Percentiles rank a stretch among this genome's conserved stretches.
These are phyloP conservation scores for Caenorhabditis parvicauda DNA, from an alignment of 2,888 invertebrate genomes.

Conservation along the genomic window DNA sequence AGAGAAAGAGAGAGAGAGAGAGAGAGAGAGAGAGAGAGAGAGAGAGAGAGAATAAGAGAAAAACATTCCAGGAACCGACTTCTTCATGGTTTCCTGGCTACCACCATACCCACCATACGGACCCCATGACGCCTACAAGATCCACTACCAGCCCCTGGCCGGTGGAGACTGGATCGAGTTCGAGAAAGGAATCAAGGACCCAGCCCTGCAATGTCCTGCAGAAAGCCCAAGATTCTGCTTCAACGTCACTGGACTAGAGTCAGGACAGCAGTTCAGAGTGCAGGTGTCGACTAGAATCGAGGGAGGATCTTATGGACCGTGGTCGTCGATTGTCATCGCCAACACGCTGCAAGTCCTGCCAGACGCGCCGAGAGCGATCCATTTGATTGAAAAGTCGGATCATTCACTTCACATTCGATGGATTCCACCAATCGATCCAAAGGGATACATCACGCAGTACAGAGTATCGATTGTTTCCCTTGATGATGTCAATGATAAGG, in stretches of 20 bases:
- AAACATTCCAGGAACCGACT: slow-evolving; percentile 62
- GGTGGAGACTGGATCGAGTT: slow-evolving; percentile 53
- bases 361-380: slow-evolving; percentile 59
- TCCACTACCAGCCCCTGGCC: slow-evolving; percentile 55
- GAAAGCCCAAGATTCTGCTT: slow-evolving; percentile 58
- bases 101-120: slow-evolving; percentile 63
- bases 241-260: slow-evolving; percentile 59
- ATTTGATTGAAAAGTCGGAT: slow-evolving; percentile 60
- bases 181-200: slow-evolving; percentile 50
- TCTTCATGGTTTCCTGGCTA: slow-evolving; percentile 62
- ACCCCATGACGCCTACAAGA: slow-evolving; percentile 61
- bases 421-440: slow-evolving; percentile 58
- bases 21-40: slow-evolving; percentile 20
- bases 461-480: slow-evolving; percentile 52
- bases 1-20: not conserved
- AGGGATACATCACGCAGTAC: slow-evolving; percentile 57
- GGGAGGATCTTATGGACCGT: slow-evolving; percentile 61
- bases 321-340: slow-evolving; percentile 55
- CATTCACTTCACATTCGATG: slow-evolving; percentile 59
- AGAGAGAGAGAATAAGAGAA: slow-evolving; percentile 30
- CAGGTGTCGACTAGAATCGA: slow-evolving; percentile 56
- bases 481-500: slow-evolving; percentile 49
- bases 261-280: slow-evolving; percentile 59
- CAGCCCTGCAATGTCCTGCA: slow-evolving; percentile 53
- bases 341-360: slow-evolving; percentile 62